Evolutionary conservation across 2,113 vertebrate species (phyloP).

Genomic region (Irena cyanogastra): DNA sequence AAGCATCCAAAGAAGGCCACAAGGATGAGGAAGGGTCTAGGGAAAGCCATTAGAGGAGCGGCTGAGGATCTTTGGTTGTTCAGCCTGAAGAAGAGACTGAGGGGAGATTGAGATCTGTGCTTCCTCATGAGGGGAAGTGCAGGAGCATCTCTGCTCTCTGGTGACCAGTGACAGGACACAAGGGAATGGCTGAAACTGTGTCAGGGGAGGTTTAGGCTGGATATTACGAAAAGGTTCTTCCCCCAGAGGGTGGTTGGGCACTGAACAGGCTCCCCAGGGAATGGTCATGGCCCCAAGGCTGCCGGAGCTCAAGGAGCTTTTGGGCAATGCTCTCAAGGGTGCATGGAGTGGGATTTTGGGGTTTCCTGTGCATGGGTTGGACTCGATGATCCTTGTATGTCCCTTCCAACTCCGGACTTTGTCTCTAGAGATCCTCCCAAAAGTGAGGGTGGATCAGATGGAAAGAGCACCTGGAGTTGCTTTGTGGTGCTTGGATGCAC

Average conservation of each 20-base stretch:
- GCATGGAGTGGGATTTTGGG: accelerated
- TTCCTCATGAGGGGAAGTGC: background rate
- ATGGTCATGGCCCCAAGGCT: background rate
- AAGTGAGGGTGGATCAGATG: background rate
- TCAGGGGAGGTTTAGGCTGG: background rate
- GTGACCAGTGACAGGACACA: too few relatives aligned
- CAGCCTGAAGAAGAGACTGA: background rate
- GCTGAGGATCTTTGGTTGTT: background rate
- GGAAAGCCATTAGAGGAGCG: background rate
- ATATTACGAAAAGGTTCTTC: background rate
- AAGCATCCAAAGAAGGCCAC: background rate
- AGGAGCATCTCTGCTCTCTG: background rate
- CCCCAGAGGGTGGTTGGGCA: background rate
- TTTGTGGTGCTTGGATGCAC: background rate
- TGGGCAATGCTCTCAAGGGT: background rate
- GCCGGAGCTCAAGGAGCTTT: background rate
- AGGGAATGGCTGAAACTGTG: background rate
- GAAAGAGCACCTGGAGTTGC: background rate
- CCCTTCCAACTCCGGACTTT: background rate
- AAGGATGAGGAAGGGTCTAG: background rate
- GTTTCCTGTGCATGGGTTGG: background rate
- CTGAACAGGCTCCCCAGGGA: background rate
- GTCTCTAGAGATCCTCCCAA: background rate
- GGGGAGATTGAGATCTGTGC: accelerated
- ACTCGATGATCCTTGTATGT: background rate